These are phyloP conservation scores for Syngnathus typhle DNA, from an alignment of 2,113 vertebrate species.

Conservation along the genomic window DNA sequence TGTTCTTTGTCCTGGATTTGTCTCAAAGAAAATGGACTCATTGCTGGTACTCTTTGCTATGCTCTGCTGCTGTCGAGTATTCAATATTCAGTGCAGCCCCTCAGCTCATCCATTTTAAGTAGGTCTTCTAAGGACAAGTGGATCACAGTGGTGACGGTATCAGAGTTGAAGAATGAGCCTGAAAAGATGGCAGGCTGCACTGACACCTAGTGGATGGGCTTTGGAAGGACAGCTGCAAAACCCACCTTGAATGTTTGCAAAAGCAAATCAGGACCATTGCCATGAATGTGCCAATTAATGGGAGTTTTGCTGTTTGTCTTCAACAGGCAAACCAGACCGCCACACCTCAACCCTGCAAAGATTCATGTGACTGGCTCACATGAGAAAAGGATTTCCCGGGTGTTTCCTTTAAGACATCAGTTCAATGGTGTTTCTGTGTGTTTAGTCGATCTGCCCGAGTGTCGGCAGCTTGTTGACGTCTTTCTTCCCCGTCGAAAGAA, in stretches of 20 bases:
- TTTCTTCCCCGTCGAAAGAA: slow-evolving; percentile 26
- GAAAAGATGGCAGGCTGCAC: slow-evolving; percentile 30
- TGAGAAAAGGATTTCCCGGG: slow-evolving; percentile 73
- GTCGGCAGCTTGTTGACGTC: slow-evolving; percentile 69
- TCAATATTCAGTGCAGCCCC: slow-evolving; percentile 52
- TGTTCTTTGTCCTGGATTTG: slow-evolving; percentile 16
- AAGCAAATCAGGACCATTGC: background rate
- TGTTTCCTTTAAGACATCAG: slow-evolving; percentile 85
- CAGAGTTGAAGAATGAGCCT: slow-evolving; percentile 14
- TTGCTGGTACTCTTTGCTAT: slow-evolving; percentile 1
- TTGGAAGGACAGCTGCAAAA: slow-evolving; percentile 3
- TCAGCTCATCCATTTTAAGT: slow-evolving; percentile 52
- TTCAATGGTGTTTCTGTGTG: slow-evolving; percentile 90
- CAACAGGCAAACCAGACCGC: slow-evolving; percentile 75
- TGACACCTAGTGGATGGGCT: slow-evolving; percentile 57
- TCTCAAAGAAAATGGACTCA: slow-evolving; percentile 19
- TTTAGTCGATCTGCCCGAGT: slow-evolving; percentile 75
- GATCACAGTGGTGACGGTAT: slow-evolving; percentile 40
- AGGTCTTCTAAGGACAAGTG: slow-evolving; percentile 67
- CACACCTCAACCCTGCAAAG: slow-evolving; percentile 77
- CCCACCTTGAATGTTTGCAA: background rate
- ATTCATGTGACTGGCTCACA: slow-evolving; percentile 94
- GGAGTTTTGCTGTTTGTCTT: slow-evolving; percentile 30
- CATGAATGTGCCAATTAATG: too few species aligned
- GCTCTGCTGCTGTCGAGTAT: slow-evolving; percentile 29